Percentiles rank a stretch among this genome's conserved stretches.
Conservation (phyloP, 2,888 invertebrate genomes). For the Hemistola chrysoprasaria region DNA sequence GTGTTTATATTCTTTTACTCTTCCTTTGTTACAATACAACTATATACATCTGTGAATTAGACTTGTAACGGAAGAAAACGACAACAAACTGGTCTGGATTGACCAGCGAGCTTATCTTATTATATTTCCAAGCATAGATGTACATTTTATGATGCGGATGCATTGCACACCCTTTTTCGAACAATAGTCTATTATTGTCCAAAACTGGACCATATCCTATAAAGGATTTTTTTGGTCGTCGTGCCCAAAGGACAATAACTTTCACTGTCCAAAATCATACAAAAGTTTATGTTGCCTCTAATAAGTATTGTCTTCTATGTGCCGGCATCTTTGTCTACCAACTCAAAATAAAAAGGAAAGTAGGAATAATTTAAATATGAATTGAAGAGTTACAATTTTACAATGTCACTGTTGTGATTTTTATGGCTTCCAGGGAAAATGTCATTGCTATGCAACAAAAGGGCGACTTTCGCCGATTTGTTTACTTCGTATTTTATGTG, state of each 20-base stretch:
- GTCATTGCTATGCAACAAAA: neutral
- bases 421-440: constrained; percentile 7
- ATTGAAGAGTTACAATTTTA: constrained; percentile 2
- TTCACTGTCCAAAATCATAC: constrained; percentile 16
- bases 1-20: no score
- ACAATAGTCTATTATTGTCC: constrained; percentile 12
- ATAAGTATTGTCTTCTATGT: constrained; percentile 9
- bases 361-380: constrained; percentile 16
- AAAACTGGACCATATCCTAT: constrained; percentile 18
- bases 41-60: no score
- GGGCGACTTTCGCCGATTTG: constrained; percentile 6
- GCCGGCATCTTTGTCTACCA: constrained; percentile 16
- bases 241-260: constrained; percentile 10
- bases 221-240: constrained; percentile 4
- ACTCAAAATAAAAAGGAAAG: constrained; percentile 30
- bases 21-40: no score
- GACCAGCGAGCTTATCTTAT: no score
- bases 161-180: constrained; percentile 16
- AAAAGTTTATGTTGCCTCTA: constrained; percentile 1
- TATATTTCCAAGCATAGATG: no score
- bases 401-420: constrained; percentile 6
- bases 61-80: no score
- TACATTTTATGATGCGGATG: constrained; percentile 5
- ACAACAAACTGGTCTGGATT: no score
- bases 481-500: constrained; percentile 3